Evolutionary conservation across 2,797 vertebrate genomes (phyloP), one percentile per base, ranked within the genome.

Genomic region (Atherinosoma microstoma): DNA sequence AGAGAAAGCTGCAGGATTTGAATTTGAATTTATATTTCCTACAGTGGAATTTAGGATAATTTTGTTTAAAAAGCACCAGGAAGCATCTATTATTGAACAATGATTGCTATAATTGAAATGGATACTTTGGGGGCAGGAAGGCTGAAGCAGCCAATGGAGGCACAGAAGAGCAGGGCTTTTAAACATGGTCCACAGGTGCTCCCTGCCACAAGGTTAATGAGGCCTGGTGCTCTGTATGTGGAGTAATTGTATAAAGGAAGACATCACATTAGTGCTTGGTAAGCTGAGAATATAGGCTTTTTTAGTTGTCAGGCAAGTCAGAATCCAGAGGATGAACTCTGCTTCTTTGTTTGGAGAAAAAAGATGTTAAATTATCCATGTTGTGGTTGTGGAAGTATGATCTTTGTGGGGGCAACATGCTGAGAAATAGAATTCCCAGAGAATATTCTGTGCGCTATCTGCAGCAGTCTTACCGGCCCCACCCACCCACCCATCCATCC

Each of bases 161-260:
- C 75, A 75, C 42, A 76, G 60, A 70, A 65, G 38, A 83, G 62
- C 49, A 22, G 34, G 59, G 79, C 69, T 87, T 89, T 89, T 87
- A 78, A 82, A 87, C 77, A 38, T 64, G 65, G 69, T 71, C 65
- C 56, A 70, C 78, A 70, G 75, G 82, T 89, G 79, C 69, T 70
- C 36, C 12, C 8, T 78, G 87, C 64, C 83, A 90, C 84, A 87
- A 89, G 89, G 91, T 91, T 93, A 90, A 92, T 84, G 86, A 82
- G 64, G 60, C 83, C 79, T 45, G 30, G 38, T 49, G 45, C 58
- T 80, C 65, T 20, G 65, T 40, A 49, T 74, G 81, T 77, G 76
- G 70, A 80, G 84, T 88, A 82, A 90, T 87, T 87, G 79, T 76
- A 72, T 70, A 79, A 66, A 61, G 47, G 64, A 60, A 73, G 58